A percentile compares a stretch with the other conserved stretches of the same genome.
phyloP scores from a whole-genome alignment of 2,888 invertebrate species.

The Drosophila mulleri region DNA sequence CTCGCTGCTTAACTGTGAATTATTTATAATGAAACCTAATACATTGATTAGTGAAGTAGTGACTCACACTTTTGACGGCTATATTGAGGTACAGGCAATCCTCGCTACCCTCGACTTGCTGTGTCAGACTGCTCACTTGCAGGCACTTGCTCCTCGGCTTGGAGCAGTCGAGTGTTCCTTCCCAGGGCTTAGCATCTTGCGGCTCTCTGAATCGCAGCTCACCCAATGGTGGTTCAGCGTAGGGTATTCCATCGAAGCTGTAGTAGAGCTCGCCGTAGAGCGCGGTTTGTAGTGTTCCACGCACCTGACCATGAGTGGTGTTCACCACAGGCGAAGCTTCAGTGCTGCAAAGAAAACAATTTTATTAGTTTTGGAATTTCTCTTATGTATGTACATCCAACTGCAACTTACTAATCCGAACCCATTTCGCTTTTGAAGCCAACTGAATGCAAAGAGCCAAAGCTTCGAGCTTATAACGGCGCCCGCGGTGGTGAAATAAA shows the following conservation, averaged over 20 bases:
- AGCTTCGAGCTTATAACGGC: not conserved
- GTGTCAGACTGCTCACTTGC: slow-evolving; percentile 62
- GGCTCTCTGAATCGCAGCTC: slow-evolving; percentile 80
- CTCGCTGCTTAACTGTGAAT: slow-evolving; percentile 47
- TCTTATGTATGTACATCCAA: not conserved
- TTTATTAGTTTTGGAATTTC: not conserved
- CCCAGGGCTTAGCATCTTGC: slow-evolving; percentile 83
- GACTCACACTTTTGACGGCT: slow-evolving; percentile 62
- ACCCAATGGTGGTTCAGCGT: slow-evolving; percentile 72
- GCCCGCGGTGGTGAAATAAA: not conserved
- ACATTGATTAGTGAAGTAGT: not conserved
- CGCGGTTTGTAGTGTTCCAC: slow-evolving; percentile 62
- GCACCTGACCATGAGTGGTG: slow-evolving; percentile 76
- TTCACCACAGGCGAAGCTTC: slow-evolving; percentile 57
- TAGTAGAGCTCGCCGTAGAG: slow-evolving; percentile 72
- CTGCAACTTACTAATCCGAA: slow-evolving; percentile 39
- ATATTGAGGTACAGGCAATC: slow-evolving; percentile 80
- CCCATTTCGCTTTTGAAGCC: slow-evolving; percentile 31
- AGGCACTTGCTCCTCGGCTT: slow-evolving; percentile 57
- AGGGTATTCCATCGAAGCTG: slow-evolving; percentile 80
- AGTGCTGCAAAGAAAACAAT: slow-evolving; percentile 16
- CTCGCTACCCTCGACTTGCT: slow-evolving; percentile 71
- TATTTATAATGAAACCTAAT: not conserved
- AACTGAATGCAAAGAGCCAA: slow-evolving; percentile 1
- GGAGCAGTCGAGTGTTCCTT: slow-evolving; percentile 68